Evolutionary conservation across 2,888 invertebrate species (phyloP).

Genomic region (Coecobrya sp.): DNA sequence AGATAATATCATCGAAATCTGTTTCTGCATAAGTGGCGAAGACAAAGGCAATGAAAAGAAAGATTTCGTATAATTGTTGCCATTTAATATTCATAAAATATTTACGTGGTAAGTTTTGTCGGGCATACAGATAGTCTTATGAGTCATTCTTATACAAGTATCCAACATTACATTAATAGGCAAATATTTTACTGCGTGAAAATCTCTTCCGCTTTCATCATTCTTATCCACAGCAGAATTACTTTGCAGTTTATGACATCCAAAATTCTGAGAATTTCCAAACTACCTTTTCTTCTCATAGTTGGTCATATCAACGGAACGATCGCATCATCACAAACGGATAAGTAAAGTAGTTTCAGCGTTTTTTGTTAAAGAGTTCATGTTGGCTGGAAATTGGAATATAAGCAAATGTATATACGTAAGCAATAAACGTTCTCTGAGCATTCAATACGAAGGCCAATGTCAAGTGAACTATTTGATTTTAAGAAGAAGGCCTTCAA

Average conservation of each 20-base stretch:
- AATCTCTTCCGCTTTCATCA: constrained; percentile 72
- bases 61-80: no score
- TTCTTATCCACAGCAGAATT: background rate
- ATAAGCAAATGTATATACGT: background rate
- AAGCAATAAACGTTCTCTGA: background rate
- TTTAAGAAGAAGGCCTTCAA: constrained; percentile 64
- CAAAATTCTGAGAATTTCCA: constrained; percentile 62
- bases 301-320: constrained; percentile 6
- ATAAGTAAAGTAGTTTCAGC: background rate
- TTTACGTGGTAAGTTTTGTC: no score
- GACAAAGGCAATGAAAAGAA: no score
- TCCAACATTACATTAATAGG: background rate
- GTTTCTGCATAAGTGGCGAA: no score
- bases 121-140: background rate
- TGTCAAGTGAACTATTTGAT: constrained; percentile 68
- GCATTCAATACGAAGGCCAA: constrained; percentile 50
- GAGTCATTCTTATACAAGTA: background rate
- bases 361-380: background rate
- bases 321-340: background rate
- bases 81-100: no score
- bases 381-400: background rate
- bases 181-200: background rate
- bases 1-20: no score
- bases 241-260: constrained; percentile 4
- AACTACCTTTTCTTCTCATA: background rate